A percentile compares a stretch with the other conserved stretches of the same genome.
phyloP scores from a whole-genome alignment of 1,140 invertebrate genomes.

The Bombus impatiens region DNA sequence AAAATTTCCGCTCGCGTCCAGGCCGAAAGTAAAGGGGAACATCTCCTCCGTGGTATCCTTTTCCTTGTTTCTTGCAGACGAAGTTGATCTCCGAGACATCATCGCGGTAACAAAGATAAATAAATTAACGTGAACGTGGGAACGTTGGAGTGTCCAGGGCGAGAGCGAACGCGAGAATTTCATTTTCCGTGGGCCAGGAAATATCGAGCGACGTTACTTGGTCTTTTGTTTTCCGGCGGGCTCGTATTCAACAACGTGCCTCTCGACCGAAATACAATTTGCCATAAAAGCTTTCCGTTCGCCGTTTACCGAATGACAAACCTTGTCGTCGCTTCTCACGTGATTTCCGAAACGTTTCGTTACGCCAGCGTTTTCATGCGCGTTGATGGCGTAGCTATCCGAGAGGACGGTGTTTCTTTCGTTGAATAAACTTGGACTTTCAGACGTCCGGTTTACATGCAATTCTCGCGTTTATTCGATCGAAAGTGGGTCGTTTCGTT shows the following conservation, averaged over 20 bases:
- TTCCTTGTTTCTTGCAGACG: neutral
- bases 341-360: neutral
- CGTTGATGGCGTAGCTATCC: neutral
- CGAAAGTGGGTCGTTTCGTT: neutral
- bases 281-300: slow-evolving; percentile 18
- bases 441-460: too few species aligned
- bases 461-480: neutral
- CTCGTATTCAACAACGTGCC: neutral
- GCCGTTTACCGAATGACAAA: neutral
- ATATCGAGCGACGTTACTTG: slow-evolving; percentile 8
- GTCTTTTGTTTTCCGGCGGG: neutral
- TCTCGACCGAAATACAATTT: slow-evolving; percentile 12
- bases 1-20: too few species aligned
- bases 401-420: neutral
- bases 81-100: neutral
- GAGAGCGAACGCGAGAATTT: neutral
- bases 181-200: neutral
- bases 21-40: neutral
- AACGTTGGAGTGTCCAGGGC: neutral
- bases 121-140: slow-evolving; percentile 6
- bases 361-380: neutral
- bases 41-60: neutral
- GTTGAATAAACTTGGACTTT: neutral
- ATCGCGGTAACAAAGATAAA: neutral
- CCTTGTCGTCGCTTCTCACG: neutral